Base-by-base conservation (phyloP, 2,113 vertebrate species). In the Austrofundulus limnaeus region DNA sequence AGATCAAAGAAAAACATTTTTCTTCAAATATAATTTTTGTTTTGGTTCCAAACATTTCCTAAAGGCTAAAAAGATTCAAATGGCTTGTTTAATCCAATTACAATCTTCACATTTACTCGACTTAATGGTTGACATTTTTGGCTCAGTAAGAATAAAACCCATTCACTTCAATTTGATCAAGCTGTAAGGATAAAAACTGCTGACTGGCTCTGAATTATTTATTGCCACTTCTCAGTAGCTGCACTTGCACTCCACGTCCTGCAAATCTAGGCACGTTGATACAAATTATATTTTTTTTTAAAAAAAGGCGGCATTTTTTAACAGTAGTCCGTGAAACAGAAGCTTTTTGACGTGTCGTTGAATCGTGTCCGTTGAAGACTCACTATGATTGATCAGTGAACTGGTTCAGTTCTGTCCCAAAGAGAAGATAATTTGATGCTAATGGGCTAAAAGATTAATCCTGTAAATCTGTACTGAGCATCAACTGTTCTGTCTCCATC, bases 221-320 rank as follows among this genome's bases (percentile, higher is more conserved):
- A 57, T 28, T 49, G 20, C 19, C 52, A 41, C 45, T 43, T 71
- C 31, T 54, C 20, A 12, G 20, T 20, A 23, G 41, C 51, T 70
- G 54, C 39, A 57, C 63, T 56, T 52, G 77, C 72, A 70, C 68
- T 42, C n/a, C 19, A 25, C 2, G 9, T 59, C 62, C 41, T 70
- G 13, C 15, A 60, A 61, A 51, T 15, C 24, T 20, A 52, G 17
- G 46, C 14, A 9, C 16, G 37, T 20, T 14, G 21, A 48, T 19
- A 11, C 7, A 20, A 60, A 19, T 41, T 16, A 61, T 61, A 34
- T 23, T 34, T 19, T 23, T 34, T 19, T 1, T n/a, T 31, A 51
- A 23, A 52, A 55, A 4, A 51, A 2, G 17, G 75, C 45, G 67
- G 49, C 23, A 2, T 64, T 10, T 67, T 59, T 45, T 20, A 21